Evolutionary conservation across 2,113 vertebrate genomes (phyloP), one percentile per base, ranked within the genome.

Genomic region (Sitta europaea): DNA sequence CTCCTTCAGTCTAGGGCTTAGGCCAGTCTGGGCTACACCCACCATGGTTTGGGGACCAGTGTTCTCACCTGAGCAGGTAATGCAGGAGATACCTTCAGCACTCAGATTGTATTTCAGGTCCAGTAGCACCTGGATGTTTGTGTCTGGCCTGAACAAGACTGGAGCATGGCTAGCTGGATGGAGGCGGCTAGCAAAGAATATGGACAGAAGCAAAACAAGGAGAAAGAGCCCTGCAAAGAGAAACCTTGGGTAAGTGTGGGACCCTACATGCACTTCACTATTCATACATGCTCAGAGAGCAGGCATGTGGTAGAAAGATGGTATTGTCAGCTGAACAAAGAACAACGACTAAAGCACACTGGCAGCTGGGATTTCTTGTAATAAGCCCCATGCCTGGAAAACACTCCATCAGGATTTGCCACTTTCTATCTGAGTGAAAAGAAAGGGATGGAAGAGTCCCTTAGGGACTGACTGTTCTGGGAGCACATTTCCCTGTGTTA

Each of bases 61-160:
- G 6, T 55, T 77, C 98, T 98, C 94, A 99, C 99, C 99, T 96
- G 99, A 99, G 95, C 99, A 99, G 97, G 98, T 99, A 91, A 98
- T 98, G 86, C 99, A 99, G 89, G 99, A 99, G 96, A 99, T 99
- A 66, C 99, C 99, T 93, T 99, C 99, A 4, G 99, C 99, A 9
- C 99, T 99, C 86, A 99, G 98, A 98, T 99, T 99, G 98, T 99
- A 99, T 88, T 99, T 99, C 72, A 99, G 98, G 90, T 99, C 99
- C 85, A 99, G 98, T 18, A 99, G 98, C 85, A 98, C 98, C 98
- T 99, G 99, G 79, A 99, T 99, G 98, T 99, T 99, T 33, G 99
- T 99, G 88, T 99, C 98, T 0, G 98, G 98, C 71, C 98, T 98
- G 97, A 99, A 99, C 28, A 99, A 98, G 42, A 99, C 98, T 0